Percentiles rank a stretch among this genome's conserved stretches.
phyloP scores from a whole-genome alignment of 2,888 invertebrate species.

The Salpingus planirostris region DNA sequence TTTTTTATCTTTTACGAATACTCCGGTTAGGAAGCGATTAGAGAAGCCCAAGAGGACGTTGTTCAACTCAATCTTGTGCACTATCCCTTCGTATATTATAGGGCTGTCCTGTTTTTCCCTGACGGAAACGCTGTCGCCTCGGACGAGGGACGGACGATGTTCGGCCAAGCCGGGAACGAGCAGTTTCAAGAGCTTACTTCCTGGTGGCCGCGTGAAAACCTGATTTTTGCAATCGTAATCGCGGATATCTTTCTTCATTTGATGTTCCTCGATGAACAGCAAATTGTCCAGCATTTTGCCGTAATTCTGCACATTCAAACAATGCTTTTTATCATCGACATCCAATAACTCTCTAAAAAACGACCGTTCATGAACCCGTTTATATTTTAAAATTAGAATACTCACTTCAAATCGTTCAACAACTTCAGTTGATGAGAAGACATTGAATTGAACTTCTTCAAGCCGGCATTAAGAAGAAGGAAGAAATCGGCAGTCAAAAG shows the following conservation, averaged over 20 bases:
- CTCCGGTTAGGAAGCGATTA: slow-evolving; percentile 15
- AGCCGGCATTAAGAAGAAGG: neutral
- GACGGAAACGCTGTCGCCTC: slow-evolving; percentile 29
- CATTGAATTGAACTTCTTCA: neutral
- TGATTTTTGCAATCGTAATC: slow-evolving; percentile 26
- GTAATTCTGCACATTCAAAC: slow-evolving; percentile 23
- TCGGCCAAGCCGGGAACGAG: slow-evolving; percentile 36
- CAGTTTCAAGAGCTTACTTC: slow-evolving; percentile 1
- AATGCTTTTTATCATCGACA: slow-evolving; percentile 5
- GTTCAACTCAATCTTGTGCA: slow-evolving; percentile 23
- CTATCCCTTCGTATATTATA: slow-evolving; percentile 28
- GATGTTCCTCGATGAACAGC: slow-evolving; percentile 33
- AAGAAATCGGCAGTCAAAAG: neutral
- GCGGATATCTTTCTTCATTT: slow-evolving; percentile 27
- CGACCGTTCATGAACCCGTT: no score
- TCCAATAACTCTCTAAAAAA: neutral
- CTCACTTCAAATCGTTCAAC: no score
- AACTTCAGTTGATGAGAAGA: no score
- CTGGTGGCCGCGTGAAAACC: no score
- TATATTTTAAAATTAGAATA: no score
- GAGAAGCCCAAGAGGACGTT: slow-evolving; percentile 26
- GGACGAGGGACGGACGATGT: slow-evolving; percentile 32
- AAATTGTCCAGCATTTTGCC: slow-evolving; percentile 21
- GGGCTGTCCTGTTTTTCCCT: slow-evolving; percentile 13
- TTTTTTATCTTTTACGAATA: slow-evolving; percentile 15